Evolutionary conservation across 35 echinoderm and acorn worm genomes (phyloP).

Genomic region (Hemicentrotus pulcherrimus): DNA sequence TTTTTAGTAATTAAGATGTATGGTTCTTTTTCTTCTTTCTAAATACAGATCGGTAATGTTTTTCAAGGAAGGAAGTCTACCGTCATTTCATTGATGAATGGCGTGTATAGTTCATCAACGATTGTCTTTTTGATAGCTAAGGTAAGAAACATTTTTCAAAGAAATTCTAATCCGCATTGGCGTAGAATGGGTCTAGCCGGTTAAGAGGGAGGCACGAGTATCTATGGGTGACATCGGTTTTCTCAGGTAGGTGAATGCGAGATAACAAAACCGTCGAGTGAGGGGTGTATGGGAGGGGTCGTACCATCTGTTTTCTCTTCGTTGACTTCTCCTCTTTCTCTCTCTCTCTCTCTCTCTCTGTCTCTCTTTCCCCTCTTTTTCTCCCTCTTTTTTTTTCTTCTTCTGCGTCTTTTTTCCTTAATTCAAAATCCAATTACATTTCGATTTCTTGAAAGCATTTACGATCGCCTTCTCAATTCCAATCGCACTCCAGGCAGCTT

Average conservation of each 20-base stretch:
- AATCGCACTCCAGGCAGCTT: not conserved
- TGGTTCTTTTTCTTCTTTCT: not conserved
- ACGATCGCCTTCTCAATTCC: too few relatives aligned
- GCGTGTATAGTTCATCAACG: not conserved
- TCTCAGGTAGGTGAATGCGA: too few relatives aligned
- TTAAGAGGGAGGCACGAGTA: too few relatives aligned
- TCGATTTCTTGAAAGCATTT: too few relatives aligned
- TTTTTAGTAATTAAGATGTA: too few relatives aligned
- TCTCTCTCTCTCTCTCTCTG: too few relatives aligned
- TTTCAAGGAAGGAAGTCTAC: not conserved
- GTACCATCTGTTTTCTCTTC: not conserved
- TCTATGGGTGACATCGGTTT: too few relatives aligned
- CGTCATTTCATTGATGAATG: not conserved
- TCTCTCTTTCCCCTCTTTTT: not conserved
- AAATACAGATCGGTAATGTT: not conserved
- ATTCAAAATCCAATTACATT: too few relatives aligned
- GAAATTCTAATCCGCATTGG: not conserved
- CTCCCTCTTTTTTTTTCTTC: not conserved
- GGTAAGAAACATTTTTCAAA: not conserved
- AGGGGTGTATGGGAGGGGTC: too few relatives aligned
- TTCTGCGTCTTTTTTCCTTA: not conserved
- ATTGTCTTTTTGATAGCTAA: not conserved
- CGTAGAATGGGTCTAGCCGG: not conserved
- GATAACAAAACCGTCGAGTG: too few relatives aligned
- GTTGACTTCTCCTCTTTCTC: not conserved